phyloP scores from a whole-genome alignment of 2,888 invertebrate species.

The Campaea margaritaria region DNA sequence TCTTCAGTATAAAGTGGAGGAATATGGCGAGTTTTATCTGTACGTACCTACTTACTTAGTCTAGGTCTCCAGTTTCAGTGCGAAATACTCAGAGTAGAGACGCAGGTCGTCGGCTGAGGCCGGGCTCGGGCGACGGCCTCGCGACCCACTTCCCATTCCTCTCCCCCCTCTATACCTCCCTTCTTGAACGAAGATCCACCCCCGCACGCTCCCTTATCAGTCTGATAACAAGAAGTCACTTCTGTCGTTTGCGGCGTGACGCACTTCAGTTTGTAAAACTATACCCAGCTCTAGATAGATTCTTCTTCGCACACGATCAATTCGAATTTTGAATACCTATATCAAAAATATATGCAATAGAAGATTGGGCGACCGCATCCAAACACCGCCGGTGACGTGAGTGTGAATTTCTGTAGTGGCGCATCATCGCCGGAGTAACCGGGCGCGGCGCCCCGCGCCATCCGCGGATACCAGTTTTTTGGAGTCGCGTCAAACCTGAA shows the following conservation, averaged over 20 bases:
- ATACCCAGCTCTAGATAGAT: conserved; percentile 1
- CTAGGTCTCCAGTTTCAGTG: conserved; percentile 44
- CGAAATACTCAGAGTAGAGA: conserved; percentile 61
- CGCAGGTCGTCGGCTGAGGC: conserved; percentile 68
- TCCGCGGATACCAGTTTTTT: conserved; percentile 33
- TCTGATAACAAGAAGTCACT: conserved; percentile 66
- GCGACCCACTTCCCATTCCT: conserved; percentile 75
- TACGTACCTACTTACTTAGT: conserved; percentile 37
- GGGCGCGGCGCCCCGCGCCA: conserved; percentile 32
- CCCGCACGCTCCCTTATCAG: conserved; percentile 68
- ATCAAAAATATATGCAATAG: not conserved
- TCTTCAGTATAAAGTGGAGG: not conserved
- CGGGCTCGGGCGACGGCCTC: conserved; percentile 77
- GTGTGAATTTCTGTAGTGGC: conserved; percentile 28
- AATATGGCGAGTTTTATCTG: conserved; percentile 17
- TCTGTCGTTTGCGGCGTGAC: conserved; percentile 37
- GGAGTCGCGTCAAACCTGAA: conserved; percentile 46
- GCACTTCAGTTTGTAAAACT: conserved; percentile 14
- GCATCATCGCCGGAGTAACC: conserved; percentile 36
- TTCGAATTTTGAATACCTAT: not conserved
- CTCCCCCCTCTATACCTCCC: conserved; percentile 50
- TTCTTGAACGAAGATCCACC: conserved; percentile 43
- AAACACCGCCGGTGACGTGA: conserved; percentile 17
- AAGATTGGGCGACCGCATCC: conserved; percentile 14
- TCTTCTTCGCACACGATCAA: too few relatives aligned